A percentile compares a stretch with the other conserved stretches of the same genome.
Evolutionary conservation across 2,888 invertebrate genomes (phyloP).

Genomic region (Meiosimyza decipiens): DNA sequence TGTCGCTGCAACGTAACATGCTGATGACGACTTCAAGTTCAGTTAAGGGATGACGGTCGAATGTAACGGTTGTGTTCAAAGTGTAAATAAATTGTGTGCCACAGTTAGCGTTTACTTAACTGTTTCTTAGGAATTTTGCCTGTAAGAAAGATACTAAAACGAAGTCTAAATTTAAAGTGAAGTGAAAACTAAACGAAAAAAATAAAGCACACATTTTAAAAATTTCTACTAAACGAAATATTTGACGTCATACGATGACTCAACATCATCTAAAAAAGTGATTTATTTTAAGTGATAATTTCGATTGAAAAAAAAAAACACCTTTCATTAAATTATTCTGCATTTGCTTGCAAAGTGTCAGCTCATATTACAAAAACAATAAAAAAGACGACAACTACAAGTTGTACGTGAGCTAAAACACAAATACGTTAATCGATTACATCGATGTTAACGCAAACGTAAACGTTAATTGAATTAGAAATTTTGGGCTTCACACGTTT

Average conservation of each 20-base stretch:
- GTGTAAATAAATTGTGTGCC: background rate
- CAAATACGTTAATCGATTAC: slow-evolving; percentile 22
- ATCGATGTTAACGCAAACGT: slow-evolving; percentile 20
- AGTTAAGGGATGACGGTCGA: slow-evolving; percentile 45
- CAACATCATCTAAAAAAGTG: no score
- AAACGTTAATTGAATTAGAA: slow-evolving; percentile 31
- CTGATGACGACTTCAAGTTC: slow-evolving; percentile 37
- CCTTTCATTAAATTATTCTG: no score
- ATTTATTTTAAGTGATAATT: no score
- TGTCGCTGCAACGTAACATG: background rate
- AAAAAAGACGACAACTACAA: background rate
- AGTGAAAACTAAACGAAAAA: background rate
- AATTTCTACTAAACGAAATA: slow-evolving; percentile 2
- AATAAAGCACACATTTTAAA: background rate
- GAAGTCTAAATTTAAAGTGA: background rate
- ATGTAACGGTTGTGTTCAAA: slow-evolving; percentile 37
- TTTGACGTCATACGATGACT: background rate
- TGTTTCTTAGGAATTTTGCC: background rate
- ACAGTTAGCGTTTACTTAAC: background rate
- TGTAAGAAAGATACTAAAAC: background rate
- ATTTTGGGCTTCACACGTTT: slow-evolving; percentile 19
- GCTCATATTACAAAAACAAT: background rate
- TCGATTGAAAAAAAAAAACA: no score
- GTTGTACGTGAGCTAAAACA: background rate
- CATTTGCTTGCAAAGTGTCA: background rate